Conservation (phyloP, 2,113 vertebrate genomes). For the Plecotus auritus region DNA sequence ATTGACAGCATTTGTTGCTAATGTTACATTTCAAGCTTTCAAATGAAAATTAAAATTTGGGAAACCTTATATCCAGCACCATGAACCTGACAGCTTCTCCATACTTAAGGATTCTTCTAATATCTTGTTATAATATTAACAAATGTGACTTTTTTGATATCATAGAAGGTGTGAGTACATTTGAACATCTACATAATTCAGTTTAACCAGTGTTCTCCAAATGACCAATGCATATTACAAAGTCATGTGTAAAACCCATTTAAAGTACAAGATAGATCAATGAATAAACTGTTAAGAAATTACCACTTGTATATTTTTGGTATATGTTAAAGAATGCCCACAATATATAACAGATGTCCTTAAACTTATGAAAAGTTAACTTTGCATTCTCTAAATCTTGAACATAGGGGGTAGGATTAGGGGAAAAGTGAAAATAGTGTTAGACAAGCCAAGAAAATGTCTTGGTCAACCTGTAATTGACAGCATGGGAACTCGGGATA, state of each 20-base stretch:
- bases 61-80: neutral
- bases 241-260: neutral
- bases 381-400: neutral
- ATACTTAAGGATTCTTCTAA: neutral
- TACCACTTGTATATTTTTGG: neutral
- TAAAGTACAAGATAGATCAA: neutral
- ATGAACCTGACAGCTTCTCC: neutral
- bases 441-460: conserved; percentile 20
- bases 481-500: neutral
- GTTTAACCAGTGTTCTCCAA: neutral
- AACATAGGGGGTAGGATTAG: neutral
- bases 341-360: neutral
- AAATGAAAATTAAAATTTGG: conserved; percentile 19
- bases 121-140: neutral
- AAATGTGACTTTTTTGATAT: neutral
- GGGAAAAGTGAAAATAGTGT: neutral
- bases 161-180: neutral
- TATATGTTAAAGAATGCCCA: neutral
- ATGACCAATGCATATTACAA: neutral
- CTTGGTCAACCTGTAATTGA: neutral
- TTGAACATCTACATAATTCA: neutral
- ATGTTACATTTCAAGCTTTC: neutral
- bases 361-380: neutral
- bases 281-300: neutral
- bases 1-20: neutral